These are phyloP conservation scores for Molossus molossus DNA, from an alignment of 2,797 vertebrate species.

Conservation along the genomic window DNA sequence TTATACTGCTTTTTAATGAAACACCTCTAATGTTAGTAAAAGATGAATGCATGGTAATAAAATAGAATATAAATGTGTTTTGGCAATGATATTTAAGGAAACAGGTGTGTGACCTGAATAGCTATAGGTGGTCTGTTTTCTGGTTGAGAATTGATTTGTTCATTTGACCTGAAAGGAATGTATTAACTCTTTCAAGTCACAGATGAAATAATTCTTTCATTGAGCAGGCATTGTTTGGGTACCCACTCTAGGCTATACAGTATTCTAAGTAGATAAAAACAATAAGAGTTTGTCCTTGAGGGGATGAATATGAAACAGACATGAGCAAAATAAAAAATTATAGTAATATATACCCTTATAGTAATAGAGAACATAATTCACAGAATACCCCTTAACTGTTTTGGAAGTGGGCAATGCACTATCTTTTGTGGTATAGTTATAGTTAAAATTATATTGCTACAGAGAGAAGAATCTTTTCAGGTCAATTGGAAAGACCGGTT, in stretches of 20 bases:
- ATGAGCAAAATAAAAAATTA: slow-evolving; percentile 54
- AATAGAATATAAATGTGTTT: slow-evolving; percentile 72
- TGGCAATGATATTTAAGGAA: slow-evolving; percentile 74
- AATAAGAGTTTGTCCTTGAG: slow-evolving; percentile 32
- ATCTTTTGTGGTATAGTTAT: slow-evolving; percentile 26
- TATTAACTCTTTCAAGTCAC: slow-evolving; percentile 71
- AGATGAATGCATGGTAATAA: slow-evolving; percentile 68
- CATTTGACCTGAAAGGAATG: slow-evolving; percentile 60
- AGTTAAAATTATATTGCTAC: slow-evolving; percentile 60
- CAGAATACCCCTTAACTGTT: slow-evolving; percentile 48
- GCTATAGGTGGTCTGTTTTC: slow-evolving; percentile 58
- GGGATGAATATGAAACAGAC: background rate
- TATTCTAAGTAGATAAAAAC: slow-evolving; percentile 38
- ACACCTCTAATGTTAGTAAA: slow-evolving; percentile 74
- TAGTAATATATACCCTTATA: slow-evolving; percentile 32
- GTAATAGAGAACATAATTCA: slow-evolving; percentile 18
- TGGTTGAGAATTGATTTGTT: slow-evolving; percentile 58
- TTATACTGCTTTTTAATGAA: slow-evolving; percentile 79
- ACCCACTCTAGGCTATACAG: background rate
- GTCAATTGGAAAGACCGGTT: slow-evolving; percentile 6
- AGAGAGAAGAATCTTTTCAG: slow-evolving; percentile 37
- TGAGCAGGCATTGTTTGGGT: background rate
- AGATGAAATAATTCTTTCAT: slow-evolving; percentile 34
- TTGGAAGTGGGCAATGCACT: slow-evolving; percentile 24
- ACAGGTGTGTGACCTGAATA: slow-evolving; percentile 69